These are phyloP conservation scores for Brenthis hecate DNA, from an alignment of 2,888 invertebrate genomes.

Conservation along the genomic window DNA sequence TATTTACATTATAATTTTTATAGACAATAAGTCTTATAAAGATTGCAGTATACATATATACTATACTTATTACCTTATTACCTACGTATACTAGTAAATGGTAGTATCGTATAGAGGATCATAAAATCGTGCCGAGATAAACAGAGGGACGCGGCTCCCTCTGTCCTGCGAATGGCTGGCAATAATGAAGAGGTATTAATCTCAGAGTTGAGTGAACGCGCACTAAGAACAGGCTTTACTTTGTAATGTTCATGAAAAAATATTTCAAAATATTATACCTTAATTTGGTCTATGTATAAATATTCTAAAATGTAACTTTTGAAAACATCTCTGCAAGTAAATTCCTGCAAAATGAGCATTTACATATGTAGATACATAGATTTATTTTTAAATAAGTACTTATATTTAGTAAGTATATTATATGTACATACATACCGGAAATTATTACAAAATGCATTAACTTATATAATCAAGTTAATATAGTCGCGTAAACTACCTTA, in stretches of 20 bases:
- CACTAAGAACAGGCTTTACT: slow-evolving; percentile 13
- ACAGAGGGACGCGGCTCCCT: slow-evolving; percentile 37
- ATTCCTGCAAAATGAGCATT: too few relatives aligned
- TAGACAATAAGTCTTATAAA: slow-evolving; percentile 1
- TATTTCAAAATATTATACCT: neutral
- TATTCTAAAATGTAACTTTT: too few relatives aligned
- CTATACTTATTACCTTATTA: too few relatives aligned
- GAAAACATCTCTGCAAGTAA: too few relatives aligned
- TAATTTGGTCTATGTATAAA: neutral
- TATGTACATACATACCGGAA: too few relatives aligned
- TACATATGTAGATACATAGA: too few relatives aligned
- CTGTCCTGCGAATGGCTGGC: slow-evolving; percentile 36
- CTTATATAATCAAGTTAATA: neutral
- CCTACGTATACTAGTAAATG: slow-evolving; percentile 15
- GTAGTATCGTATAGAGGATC: slow-evolving; percentile 26
- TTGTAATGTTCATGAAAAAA: slow-evolving; percentile 7
- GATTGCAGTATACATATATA: neutral
- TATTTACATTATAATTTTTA: too few relatives aligned
- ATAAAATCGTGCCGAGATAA: slow-evolving; percentile 35
- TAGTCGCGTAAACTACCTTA: slow-evolving; percentile 7
- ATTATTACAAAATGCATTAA: neutral
- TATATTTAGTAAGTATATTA: too few relatives aligned
- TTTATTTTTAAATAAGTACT: too few relatives aligned
- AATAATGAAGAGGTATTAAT: slow-evolving; percentile 37
- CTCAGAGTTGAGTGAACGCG: slow-evolving; percentile 30